phyloP scores from a whole-genome alignment of 2,888 invertebrate species.

The Elegia similella region DNA sequence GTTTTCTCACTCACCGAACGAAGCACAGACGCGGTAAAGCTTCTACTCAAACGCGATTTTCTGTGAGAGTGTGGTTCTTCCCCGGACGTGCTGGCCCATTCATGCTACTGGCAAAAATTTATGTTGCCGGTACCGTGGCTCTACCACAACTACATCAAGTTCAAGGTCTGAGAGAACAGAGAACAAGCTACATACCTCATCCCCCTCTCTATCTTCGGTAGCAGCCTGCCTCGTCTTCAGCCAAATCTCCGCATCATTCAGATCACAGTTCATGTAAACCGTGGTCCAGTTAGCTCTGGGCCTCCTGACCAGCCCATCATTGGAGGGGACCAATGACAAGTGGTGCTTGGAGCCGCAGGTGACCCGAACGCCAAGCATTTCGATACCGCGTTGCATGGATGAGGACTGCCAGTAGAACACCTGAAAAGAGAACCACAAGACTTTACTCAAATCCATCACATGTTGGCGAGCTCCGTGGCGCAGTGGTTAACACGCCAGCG shows the following conservation, averaged over 20 bases:
- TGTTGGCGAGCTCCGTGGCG: too few species aligned
- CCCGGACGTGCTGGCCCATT: too few species aligned
- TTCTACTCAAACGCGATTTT: too few species aligned
- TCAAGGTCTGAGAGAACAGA: too few species aligned
- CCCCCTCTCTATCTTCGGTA: conserved; percentile 45
- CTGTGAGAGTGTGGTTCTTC: too few species aligned
- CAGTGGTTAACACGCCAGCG: too few species aligned
- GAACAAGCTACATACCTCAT: conserved; percentile 37
- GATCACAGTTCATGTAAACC: conserved; percentile 95
- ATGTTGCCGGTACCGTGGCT: too few species aligned
- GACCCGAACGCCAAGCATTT: conserved; percentile 90
- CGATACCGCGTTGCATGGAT: conserved; percentile 95
- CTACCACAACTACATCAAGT: too few species aligned
- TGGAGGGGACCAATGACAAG: conserved; percentile 86
- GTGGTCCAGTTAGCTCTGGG: conserved; percentile 95
- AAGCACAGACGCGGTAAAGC: too few species aligned
- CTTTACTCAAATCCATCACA: too few species aligned
- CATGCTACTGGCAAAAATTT: too few species aligned
- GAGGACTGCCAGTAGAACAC: conserved; percentile 99
- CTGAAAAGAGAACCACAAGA: conserved; percentile 37
- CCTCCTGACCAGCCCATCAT: conserved; percentile 91
- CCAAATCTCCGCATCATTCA: conserved; percentile 96
- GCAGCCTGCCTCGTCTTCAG: conserved; percentile 86
- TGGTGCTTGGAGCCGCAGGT: conserved; percentile 91
- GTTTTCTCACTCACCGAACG: too few species aligned